Conservation (phyloP, 64 coral and sea anemone genomes). For the Montipora capricornis region DNA sequence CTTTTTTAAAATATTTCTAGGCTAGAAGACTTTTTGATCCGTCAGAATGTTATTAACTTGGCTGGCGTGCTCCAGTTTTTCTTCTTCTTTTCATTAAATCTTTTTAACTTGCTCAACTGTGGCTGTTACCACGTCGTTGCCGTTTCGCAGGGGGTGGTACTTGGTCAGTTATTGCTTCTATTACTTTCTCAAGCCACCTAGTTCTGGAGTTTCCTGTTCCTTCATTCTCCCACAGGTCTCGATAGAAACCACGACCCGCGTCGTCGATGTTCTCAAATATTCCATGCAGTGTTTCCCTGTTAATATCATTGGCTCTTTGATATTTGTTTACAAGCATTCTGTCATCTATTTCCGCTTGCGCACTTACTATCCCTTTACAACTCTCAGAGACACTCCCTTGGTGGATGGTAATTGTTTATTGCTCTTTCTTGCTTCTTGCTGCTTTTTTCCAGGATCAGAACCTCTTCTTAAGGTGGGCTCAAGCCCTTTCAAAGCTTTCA, state of each 20-base stretch:
- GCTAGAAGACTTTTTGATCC: no score
- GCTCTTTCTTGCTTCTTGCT: no score
- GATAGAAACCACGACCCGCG: neutral
- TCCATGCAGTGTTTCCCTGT: neutral
- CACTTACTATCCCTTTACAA: no score
- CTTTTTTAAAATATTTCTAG: no score
- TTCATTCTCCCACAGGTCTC: conserved; percentile 19
- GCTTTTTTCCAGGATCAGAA: no score
- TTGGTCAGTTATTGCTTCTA: conserved; percentile 4
- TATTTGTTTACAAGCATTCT: no score
- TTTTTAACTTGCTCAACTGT: neutral
- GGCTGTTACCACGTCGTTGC: neutral
- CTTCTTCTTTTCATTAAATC: neutral
- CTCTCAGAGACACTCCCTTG: no score
- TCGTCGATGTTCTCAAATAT: conserved; percentile 14
- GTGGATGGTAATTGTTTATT: no score
- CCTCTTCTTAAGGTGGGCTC: no score
- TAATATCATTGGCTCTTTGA: neutral
- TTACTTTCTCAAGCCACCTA: neutral
- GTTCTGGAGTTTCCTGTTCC: conserved; percentile 10
- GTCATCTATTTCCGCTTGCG: no score
- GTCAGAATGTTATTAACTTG: no score
- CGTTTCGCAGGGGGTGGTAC: conserved; percentile 26
- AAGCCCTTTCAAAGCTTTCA: no score
- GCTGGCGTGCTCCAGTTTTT: conserved; percentile 28